phyloP scores from a whole-genome alignment of 2,888 invertebrate species.

The Drosophila incognita region DNA sequence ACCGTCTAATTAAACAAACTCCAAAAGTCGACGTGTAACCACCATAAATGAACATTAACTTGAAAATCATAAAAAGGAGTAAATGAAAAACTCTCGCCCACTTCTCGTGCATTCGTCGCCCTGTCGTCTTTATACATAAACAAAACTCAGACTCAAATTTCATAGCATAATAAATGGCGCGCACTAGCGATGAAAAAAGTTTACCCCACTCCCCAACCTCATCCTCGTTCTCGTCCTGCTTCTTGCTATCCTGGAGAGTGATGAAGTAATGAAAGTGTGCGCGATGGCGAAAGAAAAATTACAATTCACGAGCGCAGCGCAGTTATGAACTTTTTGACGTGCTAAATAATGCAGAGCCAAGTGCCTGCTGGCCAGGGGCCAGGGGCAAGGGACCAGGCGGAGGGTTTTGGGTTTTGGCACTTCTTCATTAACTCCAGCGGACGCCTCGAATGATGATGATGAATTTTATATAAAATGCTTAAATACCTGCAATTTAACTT shows the following conservation, averaged over 20 bases:
- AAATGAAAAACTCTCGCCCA: slow-evolving; percentile 49
- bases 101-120: slow-evolving; percentile 14
- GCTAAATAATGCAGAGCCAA: slow-evolving; percentile 74
- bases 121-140: slow-evolving; percentile 56
- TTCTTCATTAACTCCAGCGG: slow-evolving; percentile 69
- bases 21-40: slow-evolving; percentile 77
- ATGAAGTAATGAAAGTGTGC: slow-evolving; percentile 76
- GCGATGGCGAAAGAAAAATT: slow-evolving; percentile 72
- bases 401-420: slow-evolving; percentile 13
- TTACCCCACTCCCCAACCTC: not conserved
- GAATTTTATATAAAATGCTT: slow-evolving; percentile 82
- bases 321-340: slow-evolving; percentile 79
- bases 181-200: slow-evolving; percentile 57
- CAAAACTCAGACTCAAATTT: slow-evolving; percentile 71
- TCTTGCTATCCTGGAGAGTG: slow-evolving; percentile 38
- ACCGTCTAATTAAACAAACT: slow-evolving; percentile 78
- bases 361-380: slow-evolving; percentile 40
- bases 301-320: slow-evolving; percentile 74
- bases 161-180: slow-evolving; percentile 76
- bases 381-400: slow-evolving; percentile 1
- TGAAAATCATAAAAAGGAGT: slow-evolving; percentile 76
- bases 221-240: not conserved
- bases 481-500: slow-evolving; percentile 84
- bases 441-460: slow-evolving; percentile 68
- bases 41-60: slow-evolving; percentile 83